Conservation (phyloP, 2,113 vertebrate genomes). For the Uria aalge region DNA sequence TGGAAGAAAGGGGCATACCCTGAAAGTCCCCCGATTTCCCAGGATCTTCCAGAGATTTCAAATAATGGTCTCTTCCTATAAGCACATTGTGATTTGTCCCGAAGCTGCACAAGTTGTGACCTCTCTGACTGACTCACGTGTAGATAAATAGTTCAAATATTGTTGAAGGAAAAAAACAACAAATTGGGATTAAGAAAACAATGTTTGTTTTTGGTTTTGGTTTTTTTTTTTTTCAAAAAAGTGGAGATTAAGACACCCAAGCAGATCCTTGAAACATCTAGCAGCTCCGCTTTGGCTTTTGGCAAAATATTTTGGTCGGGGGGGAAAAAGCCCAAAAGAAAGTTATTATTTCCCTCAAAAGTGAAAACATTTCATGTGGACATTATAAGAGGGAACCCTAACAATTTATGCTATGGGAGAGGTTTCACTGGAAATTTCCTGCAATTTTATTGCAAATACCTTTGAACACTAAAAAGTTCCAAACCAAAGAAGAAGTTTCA, state of each 20-base stretch:
- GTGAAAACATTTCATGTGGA: neutral
- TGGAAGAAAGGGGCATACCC: neutral
- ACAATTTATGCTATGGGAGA: neutral
- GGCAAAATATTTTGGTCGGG: neutral
- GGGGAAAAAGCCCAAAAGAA: neutral
- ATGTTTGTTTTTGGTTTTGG: neutral
- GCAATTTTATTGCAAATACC: neutral
- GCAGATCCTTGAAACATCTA: neutral
- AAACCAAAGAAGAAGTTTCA: neutral
- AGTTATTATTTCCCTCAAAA: neutral
- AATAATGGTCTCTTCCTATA: neutral
- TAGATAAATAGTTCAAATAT: neutral
- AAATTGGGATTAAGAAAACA: neutral
- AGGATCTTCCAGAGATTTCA: neutral
- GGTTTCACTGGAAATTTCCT: neutral
- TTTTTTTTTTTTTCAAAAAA: neutral
- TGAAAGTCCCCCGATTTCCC: neutral
- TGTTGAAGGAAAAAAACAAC: rapidly evolving
- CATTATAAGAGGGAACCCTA: neutral
- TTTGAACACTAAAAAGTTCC: neutral
- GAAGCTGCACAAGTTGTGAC: neutral
- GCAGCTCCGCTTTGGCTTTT: neutral
- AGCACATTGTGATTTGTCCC: neutral
- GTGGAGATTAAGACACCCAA: neutral
- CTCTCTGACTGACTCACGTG: neutral